phyloP scores from a whole-genome alignment of 2,113 vertebrate species.

The Xiphophorus hellerii region DNA sequence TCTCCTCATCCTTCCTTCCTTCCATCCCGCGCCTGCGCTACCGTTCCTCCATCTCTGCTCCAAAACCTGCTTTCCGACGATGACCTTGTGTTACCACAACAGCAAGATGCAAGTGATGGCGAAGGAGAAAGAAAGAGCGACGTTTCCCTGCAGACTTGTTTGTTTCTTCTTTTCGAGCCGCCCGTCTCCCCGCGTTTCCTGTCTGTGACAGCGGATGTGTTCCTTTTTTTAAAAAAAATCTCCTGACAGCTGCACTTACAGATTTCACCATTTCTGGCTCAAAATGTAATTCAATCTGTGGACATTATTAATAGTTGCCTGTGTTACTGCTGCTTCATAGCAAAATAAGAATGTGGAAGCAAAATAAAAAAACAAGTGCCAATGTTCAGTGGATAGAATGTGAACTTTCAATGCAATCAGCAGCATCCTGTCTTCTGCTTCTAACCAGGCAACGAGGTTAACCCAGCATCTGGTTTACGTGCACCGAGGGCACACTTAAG shows the following conservation, averaged over 20 bases:
- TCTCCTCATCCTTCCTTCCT: conserved; percentile 3
- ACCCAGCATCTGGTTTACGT: conserved; percentile 62
- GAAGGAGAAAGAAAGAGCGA: conserved; percentile 2
- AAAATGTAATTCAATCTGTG: conserved; percentile 3
- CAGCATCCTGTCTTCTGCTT: conserved; percentile 27
- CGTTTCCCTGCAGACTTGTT: conserved; percentile 16
- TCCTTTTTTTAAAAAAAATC: neutral
- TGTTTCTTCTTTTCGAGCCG: neutral
- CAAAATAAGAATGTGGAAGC: neutral
- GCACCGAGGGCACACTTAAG: conserved; percentile 61
- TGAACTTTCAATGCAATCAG: conserved; percentile 9
- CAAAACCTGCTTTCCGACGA: conserved; percentile 60
- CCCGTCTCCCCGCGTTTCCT: conserved; percentile 57
- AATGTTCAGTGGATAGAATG: neutral
- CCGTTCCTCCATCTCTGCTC: conserved; percentile 24
- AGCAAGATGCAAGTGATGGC: conserved; percentile 26
- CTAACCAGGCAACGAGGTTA: conserved; percentile 54
- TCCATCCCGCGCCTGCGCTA: conserved; percentile 41
- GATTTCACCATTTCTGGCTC: conserved; percentile 19
- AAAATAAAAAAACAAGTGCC: neutral
- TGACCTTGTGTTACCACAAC: conserved; percentile 77
- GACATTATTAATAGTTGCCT: neutral
- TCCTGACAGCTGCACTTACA: neutral
- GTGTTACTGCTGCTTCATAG: neutral
- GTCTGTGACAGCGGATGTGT: conserved; percentile 57